Percentiles rank a stretch among this genome's conserved stretches.
These are phyloP conservation scores for Paragorgia papillata DNA, from an alignment of 92 coral and sea anemone genomes.

Conservation along the genomic window DNA sequence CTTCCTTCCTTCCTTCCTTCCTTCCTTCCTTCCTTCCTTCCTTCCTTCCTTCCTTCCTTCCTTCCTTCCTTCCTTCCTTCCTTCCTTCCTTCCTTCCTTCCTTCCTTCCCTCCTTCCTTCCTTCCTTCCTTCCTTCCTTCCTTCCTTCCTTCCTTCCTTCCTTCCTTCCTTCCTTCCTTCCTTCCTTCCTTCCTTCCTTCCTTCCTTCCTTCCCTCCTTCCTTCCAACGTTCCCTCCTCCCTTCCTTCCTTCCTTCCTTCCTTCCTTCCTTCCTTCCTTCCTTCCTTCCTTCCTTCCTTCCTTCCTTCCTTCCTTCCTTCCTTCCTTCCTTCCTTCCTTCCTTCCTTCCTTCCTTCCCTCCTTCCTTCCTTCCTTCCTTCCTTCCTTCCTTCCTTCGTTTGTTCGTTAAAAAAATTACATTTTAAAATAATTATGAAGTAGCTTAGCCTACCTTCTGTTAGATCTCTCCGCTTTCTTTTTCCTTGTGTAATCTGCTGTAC, in stretches of 20 bases:
- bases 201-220: background rate
- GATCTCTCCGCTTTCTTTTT: conserved; percentile 7
- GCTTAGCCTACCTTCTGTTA: background rate
- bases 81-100: background rate
- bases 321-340: conserved; percentile 12
- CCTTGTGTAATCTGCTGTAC: conserved; percentile 7
- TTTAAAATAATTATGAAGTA: too few species aligned
- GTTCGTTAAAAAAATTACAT: too few species aligned
- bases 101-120: background rate
- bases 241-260: conserved; percentile 26
- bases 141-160: conserved; percentile 10
- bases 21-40: conserved; percentile 3
- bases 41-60: conserved; percentile 11
- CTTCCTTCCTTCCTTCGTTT: too few species aligned
- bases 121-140: background rate
- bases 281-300: background rate
- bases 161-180: conserved; percentile 7
- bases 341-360: too few species aligned
- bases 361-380: too few species aligned
- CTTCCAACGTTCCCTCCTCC: conserved; percentile 11
- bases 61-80: conserved; percentile 1
- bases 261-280: conserved; percentile 8
- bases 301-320: conserved; percentile 61
- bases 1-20: background rate
- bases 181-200: conserved; percentile 11